Base-by-base conservation (phyloP, 2,797 vertebrate genomes). In the Ctenopoma kingsleyae region DNA sequence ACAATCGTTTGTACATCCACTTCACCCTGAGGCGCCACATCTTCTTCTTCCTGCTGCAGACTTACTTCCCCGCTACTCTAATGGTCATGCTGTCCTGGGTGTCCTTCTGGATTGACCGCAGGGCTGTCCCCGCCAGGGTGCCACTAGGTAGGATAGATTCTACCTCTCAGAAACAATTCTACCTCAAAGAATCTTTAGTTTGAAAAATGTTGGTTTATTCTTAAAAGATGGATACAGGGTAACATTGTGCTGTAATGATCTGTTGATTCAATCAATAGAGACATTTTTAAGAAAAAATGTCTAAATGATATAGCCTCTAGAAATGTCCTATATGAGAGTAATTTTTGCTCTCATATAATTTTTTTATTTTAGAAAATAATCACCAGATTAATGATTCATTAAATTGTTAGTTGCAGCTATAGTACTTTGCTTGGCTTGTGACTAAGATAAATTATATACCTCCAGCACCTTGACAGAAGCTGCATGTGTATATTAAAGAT, bases 71-170 rank as follows among this genome's bases (percentile, higher is more conserved):
- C 0, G 97, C 97, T 6, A 98, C 95, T 1, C 91, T 98, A 52
- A 98, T 99, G 97, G 97, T 98, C 87, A 98, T 99, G 96, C 70
- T 99, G 76, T 99, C 98, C 83, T 99, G 98, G 97, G 98, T 99
- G 60, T 99, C 98, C 32, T 99, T 99, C 92, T 99, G 98, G 98
- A 99, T 99, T 0, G 98, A 99, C 61, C 96, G 90, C 62, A 93
- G 95, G 88, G 98, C 98, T 1, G 97, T 99, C 40, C 98, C 98
- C 0, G 98, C 98, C 65, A 95, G 98, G 91, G 97, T 99, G 5
- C 97, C 97, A 16, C 86, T 99, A 51, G 97, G 97, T 99, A 91
- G 83, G 49, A 49, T 0, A n/a, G 7, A 8, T 11, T 23, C 20
- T 49, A 8, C 10, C 17, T 20, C n/a, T 40, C 23, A 54, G 17